Evolutionary conservation across 2,113 vertebrate genomes (phyloP).

Genomic region (Tauraco erythrolophus): DNA sequence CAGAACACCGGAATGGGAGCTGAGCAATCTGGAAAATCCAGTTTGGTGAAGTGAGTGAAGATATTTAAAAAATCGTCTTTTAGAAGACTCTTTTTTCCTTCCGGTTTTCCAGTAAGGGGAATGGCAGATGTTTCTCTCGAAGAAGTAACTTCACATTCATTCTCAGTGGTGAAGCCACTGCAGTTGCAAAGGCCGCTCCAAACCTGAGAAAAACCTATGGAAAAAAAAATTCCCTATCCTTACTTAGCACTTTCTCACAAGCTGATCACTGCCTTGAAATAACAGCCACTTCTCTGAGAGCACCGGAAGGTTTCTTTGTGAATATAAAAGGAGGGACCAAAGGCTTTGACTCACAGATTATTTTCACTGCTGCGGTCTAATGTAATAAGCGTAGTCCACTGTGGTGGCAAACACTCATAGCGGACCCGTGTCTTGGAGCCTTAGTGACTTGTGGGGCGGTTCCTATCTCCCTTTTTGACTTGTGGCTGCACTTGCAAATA

Average conservation of each 20-base stretch:
- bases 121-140: background rate
- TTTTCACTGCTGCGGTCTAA: background rate
- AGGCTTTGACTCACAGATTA: background rate
- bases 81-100: background rate
- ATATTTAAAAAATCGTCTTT: background rate
- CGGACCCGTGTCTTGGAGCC: background rate
- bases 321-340: background rate
- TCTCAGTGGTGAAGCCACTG: background rate
- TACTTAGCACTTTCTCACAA: background rate
- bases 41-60: background rate
- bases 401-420: fast-evolving
- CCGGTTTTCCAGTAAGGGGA: background rate
- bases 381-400: background rate
- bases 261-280: background rate
- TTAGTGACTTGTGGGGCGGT: background rate
- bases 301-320: background rate
- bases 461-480: background rate
- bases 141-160: background rate
- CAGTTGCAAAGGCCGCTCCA: background rate
- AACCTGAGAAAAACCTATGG: background rate
- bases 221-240: background rate
- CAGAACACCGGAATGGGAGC: background rate
- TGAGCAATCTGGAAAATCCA: background rate
- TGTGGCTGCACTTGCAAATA: background rate
- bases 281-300: background rate